phyloP scores from a whole-genome alignment of 2,888 invertebrate species.

The Mythimna lalbum region DNA sequence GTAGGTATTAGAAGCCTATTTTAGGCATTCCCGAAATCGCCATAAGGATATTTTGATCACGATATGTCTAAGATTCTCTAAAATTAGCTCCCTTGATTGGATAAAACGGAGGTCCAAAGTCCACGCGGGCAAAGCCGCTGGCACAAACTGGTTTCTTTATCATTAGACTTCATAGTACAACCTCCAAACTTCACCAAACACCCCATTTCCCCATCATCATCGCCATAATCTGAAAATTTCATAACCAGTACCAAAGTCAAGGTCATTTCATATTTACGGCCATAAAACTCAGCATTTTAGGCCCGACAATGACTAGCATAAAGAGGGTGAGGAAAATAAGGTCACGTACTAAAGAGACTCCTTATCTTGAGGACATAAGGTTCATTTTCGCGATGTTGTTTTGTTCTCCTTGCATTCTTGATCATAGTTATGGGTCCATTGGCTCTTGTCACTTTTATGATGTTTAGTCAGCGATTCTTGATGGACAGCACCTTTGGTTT shows the following conservation, averaged over 20 bases:
- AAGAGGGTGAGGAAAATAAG: conserved; percentile 49
- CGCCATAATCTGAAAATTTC: conserved; percentile 1
- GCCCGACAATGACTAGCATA: conserved; percentile 43
- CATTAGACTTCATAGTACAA: too few relatives aligned
- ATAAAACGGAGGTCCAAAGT: too few relatives aligned
- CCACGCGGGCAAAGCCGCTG: too few relatives aligned
- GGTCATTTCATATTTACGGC: conserved; percentile 54
- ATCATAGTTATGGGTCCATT: conserved; percentile 57
- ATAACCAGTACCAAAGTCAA: conserved; percentile 58
- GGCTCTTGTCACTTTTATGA: conserved; percentile 58
- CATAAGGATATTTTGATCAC: background rate
- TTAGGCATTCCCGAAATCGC: background rate
- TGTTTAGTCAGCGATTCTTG: conserved; percentile 51
- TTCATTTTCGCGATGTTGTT: conserved; percentile 40
- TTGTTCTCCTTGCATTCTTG: conserved; percentile 27
- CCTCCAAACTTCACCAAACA: background rate
- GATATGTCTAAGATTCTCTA: too few relatives aligned
- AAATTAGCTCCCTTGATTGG: too few relatives aligned
- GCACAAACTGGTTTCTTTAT: too few relatives aligned
- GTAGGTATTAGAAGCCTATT: too few relatives aligned
- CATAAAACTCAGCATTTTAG: conserved; percentile 52
- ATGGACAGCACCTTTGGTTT: conserved; percentile 21
- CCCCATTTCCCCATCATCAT: background rate
- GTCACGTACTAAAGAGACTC: conserved; percentile 21
- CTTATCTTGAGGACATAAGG: conserved; percentile 28